Evolutionary conservation across 2,888 invertebrate species (phyloP).

Genomic region (Nycteola revayana): DNA sequence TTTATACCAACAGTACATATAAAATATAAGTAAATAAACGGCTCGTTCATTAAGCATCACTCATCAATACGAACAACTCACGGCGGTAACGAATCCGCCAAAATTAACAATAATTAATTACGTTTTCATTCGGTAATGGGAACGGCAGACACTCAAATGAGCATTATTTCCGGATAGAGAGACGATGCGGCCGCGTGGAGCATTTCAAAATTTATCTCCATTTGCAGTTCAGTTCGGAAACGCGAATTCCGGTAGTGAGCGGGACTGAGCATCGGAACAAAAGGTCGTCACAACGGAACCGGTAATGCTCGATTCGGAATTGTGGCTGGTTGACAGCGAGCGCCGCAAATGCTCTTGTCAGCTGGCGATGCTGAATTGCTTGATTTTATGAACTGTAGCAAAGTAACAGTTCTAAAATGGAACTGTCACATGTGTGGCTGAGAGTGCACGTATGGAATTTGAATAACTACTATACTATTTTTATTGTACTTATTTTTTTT

Average conservation of each 20-base stretch:
- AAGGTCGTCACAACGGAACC: slow-evolving; percentile 60
- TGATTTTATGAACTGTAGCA: slow-evolving; percentile 32
- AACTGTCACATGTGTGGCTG: too few species aligned
- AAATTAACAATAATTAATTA: slow-evolving; percentile 60
- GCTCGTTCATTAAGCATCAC: slow-evolving; percentile 34
- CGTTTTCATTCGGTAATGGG: slow-evolving; percentile 55
- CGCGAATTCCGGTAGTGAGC: slow-evolving; percentile 50
- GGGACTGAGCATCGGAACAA: slow-evolving; percentile 50
- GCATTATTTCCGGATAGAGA: slow-evolving; percentile 51
- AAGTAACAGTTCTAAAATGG: background rate
- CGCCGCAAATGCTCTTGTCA: slow-evolving; percentile 48
- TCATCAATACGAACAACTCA: slow-evolving; percentile 40
- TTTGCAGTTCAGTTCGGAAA: slow-evolving; percentile 60
- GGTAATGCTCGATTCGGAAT: slow-evolving; percentile 64
- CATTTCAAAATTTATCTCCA: slow-evolving; percentile 58
- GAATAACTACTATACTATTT: too few species aligned
- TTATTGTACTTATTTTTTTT: too few species aligned
- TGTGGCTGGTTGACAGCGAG: slow-evolving; percentile 45
- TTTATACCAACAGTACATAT: too few species aligned
- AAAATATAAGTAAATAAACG: slow-evolving; percentile 16
- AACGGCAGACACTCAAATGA: slow-evolving; percentile 46
- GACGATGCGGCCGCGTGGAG: slow-evolving; percentile 36
- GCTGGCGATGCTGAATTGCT: slow-evolving; percentile 40
- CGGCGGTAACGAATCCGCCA: slow-evolving; percentile 48
- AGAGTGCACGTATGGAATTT: too few species aligned